Percentiles rank a stretch among this genome's conserved stretches.
These are phyloP conservation scores for Tillus elongatus DNA, from an alignment of 2,888 invertebrate genomes.

Conservation along the genomic window DNA sequence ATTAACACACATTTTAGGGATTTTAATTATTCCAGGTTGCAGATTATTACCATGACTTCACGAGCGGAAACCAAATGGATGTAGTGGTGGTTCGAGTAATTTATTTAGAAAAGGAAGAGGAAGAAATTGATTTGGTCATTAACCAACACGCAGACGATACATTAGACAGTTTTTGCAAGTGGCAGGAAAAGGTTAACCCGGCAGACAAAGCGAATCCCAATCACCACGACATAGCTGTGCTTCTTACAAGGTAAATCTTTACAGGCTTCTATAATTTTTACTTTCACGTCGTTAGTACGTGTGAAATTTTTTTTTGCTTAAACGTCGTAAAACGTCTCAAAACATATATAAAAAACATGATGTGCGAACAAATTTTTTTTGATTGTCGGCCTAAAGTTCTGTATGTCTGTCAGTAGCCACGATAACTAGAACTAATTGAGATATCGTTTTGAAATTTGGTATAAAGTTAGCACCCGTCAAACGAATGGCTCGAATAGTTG, in stretches of 20 bases:
- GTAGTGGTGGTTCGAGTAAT: constrained; percentile 50
- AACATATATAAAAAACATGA: too few relatives aligned
- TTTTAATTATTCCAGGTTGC: constrained; percentile 39
- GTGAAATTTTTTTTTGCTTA: too few relatives aligned
- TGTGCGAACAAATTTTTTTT: too few relatives aligned
- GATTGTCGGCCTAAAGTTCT: too few relatives aligned
- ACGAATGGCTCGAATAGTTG: too few relatives aligned
- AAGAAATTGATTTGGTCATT: constrained; percentile 45
- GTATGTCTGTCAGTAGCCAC: too few relatives aligned
- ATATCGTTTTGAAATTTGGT: too few relatives aligned
- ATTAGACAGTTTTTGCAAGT: constrained; percentile 54
- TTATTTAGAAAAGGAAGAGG: constrained; percentile 47
- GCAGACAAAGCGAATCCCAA: constrained; percentile 48
- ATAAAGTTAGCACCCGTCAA: too few relatives aligned
- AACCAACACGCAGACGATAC: constrained; percentile 48
- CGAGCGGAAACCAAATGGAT: constrained; percentile 50
- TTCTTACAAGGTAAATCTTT: constrained; percentile 51
- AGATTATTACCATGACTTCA: constrained; percentile 41
- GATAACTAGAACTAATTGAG: too few relatives aligned
- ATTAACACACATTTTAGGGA: too few relatives aligned
- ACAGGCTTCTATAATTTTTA: constrained; percentile 7
- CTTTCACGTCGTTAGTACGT: too few relatives aligned
- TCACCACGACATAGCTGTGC: constrained; percentile 53
- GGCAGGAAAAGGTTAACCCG: constrained; percentile 52
- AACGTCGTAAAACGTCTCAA: too few relatives aligned